A percentile compares a stretch with the other conserved stretches of the same genome.
Evolutionary conservation across 2,797 vertebrate species (phyloP).

Genomic region (Crax fasciolata): DNA sequence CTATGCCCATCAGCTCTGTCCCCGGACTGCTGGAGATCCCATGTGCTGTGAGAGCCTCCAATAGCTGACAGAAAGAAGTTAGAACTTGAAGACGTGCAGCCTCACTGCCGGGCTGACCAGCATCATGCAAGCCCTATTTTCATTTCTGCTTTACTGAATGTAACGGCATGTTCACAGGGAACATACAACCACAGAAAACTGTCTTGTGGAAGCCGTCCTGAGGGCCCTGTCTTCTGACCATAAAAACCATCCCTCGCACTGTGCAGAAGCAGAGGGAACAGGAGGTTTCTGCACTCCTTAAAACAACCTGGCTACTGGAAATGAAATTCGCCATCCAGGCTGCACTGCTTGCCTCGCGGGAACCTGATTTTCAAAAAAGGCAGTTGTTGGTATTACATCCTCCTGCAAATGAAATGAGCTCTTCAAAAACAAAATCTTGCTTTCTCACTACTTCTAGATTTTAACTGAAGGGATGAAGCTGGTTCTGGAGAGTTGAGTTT

Average conservation of each 20-base stretch:
- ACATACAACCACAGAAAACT: not conserved
- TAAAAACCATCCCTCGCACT: not conserved
- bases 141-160: not conserved
- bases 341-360: not conserved
- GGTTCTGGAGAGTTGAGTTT: not conserved
- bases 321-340: not conserved
- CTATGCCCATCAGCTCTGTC: not conserved
- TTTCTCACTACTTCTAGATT: not conserved
- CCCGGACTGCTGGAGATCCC: not conserved
- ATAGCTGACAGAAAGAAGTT: not conserved
- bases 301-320: not conserved
- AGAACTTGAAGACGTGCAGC: not conserved
- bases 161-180: rapidly evolving
- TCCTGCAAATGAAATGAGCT: not conserved
- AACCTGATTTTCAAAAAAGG: not conserved
- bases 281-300: not conserved
- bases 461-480: not conserved
- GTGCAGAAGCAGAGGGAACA: not conserved
- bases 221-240: not conserved
- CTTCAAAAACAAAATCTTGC: not conserved
- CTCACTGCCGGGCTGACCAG: no score
- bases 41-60: not conserved
- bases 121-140: rapidly evolving
- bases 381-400: not conserved
- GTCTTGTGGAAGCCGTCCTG: not conserved